Conservation (phyloP, 1,140 invertebrate species). For the Mesaphorura yosii region DNA sequence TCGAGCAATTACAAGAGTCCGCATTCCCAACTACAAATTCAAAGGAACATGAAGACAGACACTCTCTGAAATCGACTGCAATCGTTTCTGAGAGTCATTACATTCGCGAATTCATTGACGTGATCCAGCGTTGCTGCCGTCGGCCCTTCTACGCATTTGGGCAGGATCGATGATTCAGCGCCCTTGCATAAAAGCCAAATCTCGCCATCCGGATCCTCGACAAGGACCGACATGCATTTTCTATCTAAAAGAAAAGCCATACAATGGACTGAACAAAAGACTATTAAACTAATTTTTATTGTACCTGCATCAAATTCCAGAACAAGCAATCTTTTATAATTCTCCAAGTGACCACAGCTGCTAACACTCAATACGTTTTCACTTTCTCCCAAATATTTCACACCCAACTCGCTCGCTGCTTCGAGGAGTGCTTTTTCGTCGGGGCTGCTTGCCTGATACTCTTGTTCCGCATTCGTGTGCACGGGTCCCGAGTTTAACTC, state of each 20-base stretch:
- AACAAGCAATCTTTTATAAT: constrained; percentile 38
- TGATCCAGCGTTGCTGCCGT: constrained; percentile 35
- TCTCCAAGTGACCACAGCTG: constrained; percentile 33
- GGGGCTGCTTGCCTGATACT: constrained; percentile 59
- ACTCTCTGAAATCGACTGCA: too few species aligned
- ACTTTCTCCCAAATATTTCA: constrained; percentile 53
- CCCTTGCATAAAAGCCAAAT: constrained; percentile 67
- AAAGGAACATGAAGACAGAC: too few species aligned
- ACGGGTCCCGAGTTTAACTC: constrained; percentile 21
- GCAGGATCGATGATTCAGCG: constrained; percentile 61
- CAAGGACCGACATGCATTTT: constrained; percentile 55
- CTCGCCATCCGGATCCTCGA: constrained; percentile 39
- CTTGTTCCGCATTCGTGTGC: constrained; percentile 11
- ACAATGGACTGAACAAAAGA: not conserved
- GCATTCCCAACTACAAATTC: not conserved
- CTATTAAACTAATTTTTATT: not conserved
- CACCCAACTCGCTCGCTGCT: constrained; percentile 49
- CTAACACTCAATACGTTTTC: constrained; percentile 42
- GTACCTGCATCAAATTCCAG: constrained; percentile 49
- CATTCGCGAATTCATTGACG: not conserved
- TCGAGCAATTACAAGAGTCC: not conserved
- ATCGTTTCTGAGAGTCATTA: not conserved
- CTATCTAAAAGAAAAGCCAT: constrained; percentile 52
- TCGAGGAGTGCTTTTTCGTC: constrained; percentile 78
- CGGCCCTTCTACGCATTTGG: constrained; percentile 41